phyloP scores from a whole-genome alignment of 2,797 vertebrate genomes.

The Rhynchotus rufescens region DNA sequence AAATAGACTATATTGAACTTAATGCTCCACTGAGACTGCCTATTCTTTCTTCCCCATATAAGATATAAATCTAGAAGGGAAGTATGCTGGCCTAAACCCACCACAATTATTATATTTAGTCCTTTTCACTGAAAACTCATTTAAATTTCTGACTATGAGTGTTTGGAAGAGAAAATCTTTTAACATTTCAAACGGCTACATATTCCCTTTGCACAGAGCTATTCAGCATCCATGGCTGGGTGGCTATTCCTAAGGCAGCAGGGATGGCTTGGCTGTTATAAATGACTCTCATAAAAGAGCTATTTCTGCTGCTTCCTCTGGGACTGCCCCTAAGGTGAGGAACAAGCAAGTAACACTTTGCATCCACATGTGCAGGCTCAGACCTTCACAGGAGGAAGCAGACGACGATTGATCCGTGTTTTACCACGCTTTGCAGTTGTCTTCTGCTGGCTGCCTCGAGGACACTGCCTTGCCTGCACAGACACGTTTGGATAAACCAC shows the following conservation, averaged over 20 bases:
- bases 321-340: neutral
- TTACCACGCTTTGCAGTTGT: neutral
- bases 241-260: neutral
- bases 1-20: neutral
- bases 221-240: neutral
- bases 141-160: neutral
- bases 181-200: neutral
- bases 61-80: constrained; percentile 33
- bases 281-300: constrained; percentile 22
- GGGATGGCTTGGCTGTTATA: neutral
- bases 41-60: neutral
- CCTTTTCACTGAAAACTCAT: constrained; percentile 23
- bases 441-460: neutral
- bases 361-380: neutral
- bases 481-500: neutral
- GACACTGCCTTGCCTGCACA: neutral
- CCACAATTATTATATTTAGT: neutral
- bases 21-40: neutral
- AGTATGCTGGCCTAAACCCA: constrained; percentile 30
- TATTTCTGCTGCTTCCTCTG: neutral
- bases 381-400: accelerated
- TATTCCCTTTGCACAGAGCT: constrained; percentile 1
- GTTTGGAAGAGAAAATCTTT: neutral
- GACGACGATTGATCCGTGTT: neutral
- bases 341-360: neutral